These are phyloP conservation scores for Gasteruption jaculator DNA, from an alignment of 2,888 invertebrate genomes.

Conservation along the genomic window DNA sequence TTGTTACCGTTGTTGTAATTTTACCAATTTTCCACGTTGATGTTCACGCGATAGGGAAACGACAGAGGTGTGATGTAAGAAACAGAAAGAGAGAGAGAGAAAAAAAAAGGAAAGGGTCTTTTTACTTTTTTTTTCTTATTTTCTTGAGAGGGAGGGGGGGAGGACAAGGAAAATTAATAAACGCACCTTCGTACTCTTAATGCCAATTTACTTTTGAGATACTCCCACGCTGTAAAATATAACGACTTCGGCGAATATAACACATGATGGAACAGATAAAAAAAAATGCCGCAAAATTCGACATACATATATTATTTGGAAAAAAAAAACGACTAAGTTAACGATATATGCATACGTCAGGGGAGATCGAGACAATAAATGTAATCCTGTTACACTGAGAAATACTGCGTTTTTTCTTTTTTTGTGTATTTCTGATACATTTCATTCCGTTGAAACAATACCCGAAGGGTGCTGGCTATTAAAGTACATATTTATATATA, in stretches of 20 bases:
- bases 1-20: no score
- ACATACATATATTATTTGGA: no score
- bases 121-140: no score
- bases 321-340: constrained; percentile 4
- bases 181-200: constrained; percentile 26
- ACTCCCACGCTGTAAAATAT: constrained; percentile 41
- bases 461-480: constrained; percentile 50
- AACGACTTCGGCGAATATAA: constrained; percentile 31
- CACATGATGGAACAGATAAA: constrained; percentile 23
- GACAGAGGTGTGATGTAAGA: no score
- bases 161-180: no score
- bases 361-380: constrained; percentile 52
- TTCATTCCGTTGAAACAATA: constrained; percentile 33
- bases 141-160: no score
- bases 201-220: constrained; percentile 24
- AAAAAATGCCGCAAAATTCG: constrained; percentile 35
- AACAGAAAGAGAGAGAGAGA: no score
- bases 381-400: constrained; percentile 52
- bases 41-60: no score
- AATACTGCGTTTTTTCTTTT: constrained; percentile 50
- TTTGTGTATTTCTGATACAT: no score
- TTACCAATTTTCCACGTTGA: no score
- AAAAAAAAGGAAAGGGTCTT: no score
- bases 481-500: constrained; percentile 42
- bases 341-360: constrained; percentile 34